These are phyloP conservation scores for Andricus quercusramuli DNA, from an alignment of 2,888 invertebrate species.

Conservation along the genomic window DNA sequence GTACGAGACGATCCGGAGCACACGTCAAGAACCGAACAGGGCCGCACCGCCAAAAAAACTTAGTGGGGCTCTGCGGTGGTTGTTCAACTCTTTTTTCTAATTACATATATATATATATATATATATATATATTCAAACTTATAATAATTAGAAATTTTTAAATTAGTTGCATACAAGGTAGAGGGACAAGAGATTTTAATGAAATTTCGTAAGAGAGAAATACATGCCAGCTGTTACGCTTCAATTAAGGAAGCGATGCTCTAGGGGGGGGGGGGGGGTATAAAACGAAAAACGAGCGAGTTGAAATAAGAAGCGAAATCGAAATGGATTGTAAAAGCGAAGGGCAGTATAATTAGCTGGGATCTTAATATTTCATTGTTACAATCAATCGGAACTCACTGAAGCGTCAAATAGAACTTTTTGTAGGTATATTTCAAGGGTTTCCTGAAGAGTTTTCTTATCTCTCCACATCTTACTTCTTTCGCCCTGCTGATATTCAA, in stretches of 20 bases:
- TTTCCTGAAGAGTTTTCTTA: slow-evolving; percentile 16
- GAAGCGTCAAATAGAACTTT: slow-evolving; percentile 41
- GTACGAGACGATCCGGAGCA: too few species aligned
- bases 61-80: too few species aligned
- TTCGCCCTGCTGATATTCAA: background rate
- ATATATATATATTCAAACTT: too few species aligned
- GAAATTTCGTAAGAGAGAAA: slow-evolving; percentile 16
- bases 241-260: slow-evolving; percentile 35
- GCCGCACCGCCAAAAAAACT: too few species aligned
- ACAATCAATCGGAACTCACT: slow-evolving; percentile 45
- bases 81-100: too few species aligned
- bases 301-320: slow-evolving; percentile 26
- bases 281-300: background rate
- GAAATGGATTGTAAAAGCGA: slow-evolving; percentile 42
- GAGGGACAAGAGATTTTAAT: slow-evolving; percentile 13
- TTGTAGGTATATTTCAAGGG: slow-evolving; percentile 38
- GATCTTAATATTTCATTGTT: slow-evolving; percentile 21
- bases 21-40: too few species aligned
- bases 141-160: too few species aligned
- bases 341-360: slow-evolving; percentile 47
- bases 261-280: background rate
- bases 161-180: too few species aligned
- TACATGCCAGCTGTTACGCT: slow-evolving; percentile 32
- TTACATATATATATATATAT: too few species aligned
- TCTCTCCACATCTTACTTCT: background rate